Base-by-base conservation (phyloP, 2,888 invertebrate species). In the Notodonta dromedarius region DNA sequence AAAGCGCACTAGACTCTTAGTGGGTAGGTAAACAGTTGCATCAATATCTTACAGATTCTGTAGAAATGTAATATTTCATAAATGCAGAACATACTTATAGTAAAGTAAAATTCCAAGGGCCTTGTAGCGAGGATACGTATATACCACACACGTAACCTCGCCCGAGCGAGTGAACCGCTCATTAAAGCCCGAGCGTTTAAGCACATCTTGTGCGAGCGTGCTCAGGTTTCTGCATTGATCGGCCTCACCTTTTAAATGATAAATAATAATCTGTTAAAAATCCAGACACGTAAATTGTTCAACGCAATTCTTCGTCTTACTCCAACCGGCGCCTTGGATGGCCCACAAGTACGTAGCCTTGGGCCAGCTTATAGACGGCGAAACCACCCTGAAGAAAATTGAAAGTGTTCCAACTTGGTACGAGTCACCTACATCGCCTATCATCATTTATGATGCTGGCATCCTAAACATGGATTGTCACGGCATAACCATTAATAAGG, bases 281-380 rank as follows among this genome's bases (percentile, higher is more conserved):
- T 54, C 8, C 69, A 93, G 95, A 67, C 95, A 96, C 79, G 77
- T 82, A 16, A 94, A 95, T 67, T 96, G 96, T 81, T 94, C 94
- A 5, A 95, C 96, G 1, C 96, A 96, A 85, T 96, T 96, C 82
- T 95, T 95, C 78, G 91, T 97, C 14, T 92, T 95, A 13, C 87
- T 96, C 14, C 95, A 95, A 84, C 94, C 96, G 5, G 93, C 95
- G 5, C 87, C 94, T 5, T 97, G 96, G 96, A 96, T 97, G 96
- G 94, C 95, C 71, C 88, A 91, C 63, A 95, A 94, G 86, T 96
- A 96, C 78, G 96, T 97, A 6, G 96, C 96, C 2, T 96, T 97
- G 80, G 97, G 96, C 2, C 95, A 96, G 86, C 88, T 96, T 4
- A 89, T 96, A 46, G 95, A 96, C 71, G 96, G 96, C 2, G 95